Base-by-base conservation (phyloP, 2,888 invertebrate genomes). In the Cecidostiba fungosa region DNA sequence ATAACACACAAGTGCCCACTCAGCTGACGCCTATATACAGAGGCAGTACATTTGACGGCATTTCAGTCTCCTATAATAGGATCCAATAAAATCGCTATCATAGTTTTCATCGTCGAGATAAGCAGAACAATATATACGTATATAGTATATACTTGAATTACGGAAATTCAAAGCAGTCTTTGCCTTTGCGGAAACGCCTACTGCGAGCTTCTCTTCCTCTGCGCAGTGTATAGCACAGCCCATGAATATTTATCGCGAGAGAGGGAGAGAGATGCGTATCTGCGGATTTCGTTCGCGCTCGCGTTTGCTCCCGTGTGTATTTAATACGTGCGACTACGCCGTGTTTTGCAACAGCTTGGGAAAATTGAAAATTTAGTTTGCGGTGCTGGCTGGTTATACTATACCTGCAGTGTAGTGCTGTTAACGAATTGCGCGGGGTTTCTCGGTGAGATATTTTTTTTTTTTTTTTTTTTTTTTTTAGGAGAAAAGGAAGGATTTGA, bases 161-260 rank as follows among this genome's bases (percentile, higher is more conserved):
- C 66, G 23, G 6, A 77, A 74, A 74, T 29, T 74, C 74, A 23
- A n/a, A 23, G 23, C 77, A 16, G 26, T 74, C 74, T 74, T 74
- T 47, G 43, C 47, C 74, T 74, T 74, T 47, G 14, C 50, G 43
- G 66, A 77, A 50, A 62, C 19, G 29, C 39, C 39, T 59, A 39
- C 62, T 36, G 26, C 10, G 23, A 19, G 43, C 47, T 70, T n/a
- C n/a, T 74, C 47, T 14, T 32, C 26, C 36, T 36, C 36, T 12
- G n/a, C 36, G n/a, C 70, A 19, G 69, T 29, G n/a, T n/a, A n/a
- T n/a, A 5, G 12, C 62, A 32, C 54, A 66, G 66, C 72, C 82
- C 82, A 85, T 82, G 85, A 85, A 85, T 85, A 82, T 85, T 85
- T 85, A 85, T 85, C 47, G 29, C 80, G 70, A 47, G 54, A 23